phyloP scores from a whole-genome alignment of 2,113 vertebrate species.

The Crotalus viridis region DNA sequence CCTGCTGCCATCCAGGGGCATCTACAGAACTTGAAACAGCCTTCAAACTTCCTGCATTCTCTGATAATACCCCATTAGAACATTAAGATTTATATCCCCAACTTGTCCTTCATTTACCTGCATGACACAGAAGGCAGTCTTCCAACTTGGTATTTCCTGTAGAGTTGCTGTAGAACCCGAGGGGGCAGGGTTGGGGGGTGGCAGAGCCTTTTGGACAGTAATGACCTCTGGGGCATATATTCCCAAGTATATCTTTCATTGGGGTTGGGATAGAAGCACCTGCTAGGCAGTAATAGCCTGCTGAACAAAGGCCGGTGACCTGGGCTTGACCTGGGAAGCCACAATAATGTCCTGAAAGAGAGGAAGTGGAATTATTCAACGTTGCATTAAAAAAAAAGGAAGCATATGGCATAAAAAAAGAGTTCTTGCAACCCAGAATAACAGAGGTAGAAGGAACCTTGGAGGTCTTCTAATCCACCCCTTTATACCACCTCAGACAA shows the following conservation, averaged over 20 bases:
- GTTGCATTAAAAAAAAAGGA: too few relatives aligned
- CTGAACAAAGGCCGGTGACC: conserved; percentile 71
- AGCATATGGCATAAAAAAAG: too few relatives aligned
- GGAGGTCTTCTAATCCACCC: too few relatives aligned
- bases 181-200: conserved; percentile 73
- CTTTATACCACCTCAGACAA: too few relatives aligned
- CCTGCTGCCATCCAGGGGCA: not conserved
- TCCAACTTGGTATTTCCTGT: conserved; percentile 66
- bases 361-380: too few relatives aligned
- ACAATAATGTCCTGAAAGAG: too few relatives aligned
- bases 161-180: conserved; percentile 77
- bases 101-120: conserved; percentile 65
- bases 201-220: conserved; percentile 79
- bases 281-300: conserved; percentile 77
- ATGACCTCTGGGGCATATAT: conserved; percentile 74
- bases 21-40: not conserved
- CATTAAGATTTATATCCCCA: rapidly evolving
- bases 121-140: conserved; percentile 76
- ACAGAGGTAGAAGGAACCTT: too few relatives aligned
- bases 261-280: conserved; percentile 70
- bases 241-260: conserved; percentile 69
- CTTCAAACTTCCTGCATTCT: not conserved
- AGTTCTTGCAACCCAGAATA: too few relatives aligned
- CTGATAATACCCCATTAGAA: not conserved
- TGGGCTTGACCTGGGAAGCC: conserved; percentile 65